A percentile compares a stretch with the other conserved stretches of the same genome.
Evolutionary conservation across 2,797 vertebrate genomes (phyloP).

Genomic region (Spinus olivaceus): DNA sequence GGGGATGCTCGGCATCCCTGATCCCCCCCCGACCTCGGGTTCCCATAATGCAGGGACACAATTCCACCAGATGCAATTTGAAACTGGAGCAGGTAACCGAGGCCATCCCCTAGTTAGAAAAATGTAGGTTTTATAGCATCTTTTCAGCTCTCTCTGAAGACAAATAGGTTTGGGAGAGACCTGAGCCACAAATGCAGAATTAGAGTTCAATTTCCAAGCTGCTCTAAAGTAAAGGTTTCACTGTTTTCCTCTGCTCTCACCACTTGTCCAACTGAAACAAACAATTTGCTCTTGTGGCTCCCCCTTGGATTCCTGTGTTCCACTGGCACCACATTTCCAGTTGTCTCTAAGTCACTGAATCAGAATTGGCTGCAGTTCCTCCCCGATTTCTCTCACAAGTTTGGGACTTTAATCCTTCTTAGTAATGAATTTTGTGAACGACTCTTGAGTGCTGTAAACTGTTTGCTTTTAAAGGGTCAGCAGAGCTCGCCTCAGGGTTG

Average conservation of each 20-base stretch:
- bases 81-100: background rate
- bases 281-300: background rate
- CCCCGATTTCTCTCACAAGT: background rate
- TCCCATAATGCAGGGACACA: background rate
- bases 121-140: background rate
- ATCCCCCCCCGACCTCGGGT: background rate
- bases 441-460: background rate
- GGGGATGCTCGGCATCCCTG: background rate
- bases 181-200: background rate
- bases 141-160: background rate
- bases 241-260: background rate
- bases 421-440: background rate
- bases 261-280: background rate
- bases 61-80: background rate
- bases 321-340: background rate
- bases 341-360: background rate
- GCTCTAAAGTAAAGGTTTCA: background rate
- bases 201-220: background rate
- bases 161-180: background rate
- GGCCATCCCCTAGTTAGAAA: slow-evolving; percentile 2
- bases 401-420: background rate
- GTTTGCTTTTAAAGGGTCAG: background rate
- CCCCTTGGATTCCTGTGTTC: background rate
- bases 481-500: background rate
- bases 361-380: background rate